phyloP scores from a whole-genome alignment of 2,797 vertebrate species.

The Gobio occitaniae region DNA sequence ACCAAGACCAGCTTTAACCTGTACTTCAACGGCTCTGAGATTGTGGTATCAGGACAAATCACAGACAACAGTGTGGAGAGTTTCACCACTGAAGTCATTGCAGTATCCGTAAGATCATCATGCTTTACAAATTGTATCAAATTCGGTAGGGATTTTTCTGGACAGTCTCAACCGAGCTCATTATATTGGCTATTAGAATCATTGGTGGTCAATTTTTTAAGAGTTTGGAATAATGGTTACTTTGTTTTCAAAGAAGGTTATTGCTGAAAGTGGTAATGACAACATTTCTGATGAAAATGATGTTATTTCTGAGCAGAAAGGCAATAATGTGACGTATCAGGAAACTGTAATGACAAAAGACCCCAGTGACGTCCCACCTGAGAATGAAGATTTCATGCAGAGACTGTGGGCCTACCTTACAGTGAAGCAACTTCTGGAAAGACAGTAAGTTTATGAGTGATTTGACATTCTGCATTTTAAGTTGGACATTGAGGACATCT shows the following conservation, averaged over 20 bases:
- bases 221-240: too few relatives aligned
- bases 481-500: background rate
- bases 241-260: too few relatives aligned
- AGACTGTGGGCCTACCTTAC: slow-evolving; percentile 85
- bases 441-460: slow-evolving; percentile 71
- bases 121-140: too few relatives aligned
- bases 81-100: too few relatives aligned
- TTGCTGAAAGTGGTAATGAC: background rate
- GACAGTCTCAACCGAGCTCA: slow-evolving; percentile 14
- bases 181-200: background rate
- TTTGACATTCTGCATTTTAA: background rate
- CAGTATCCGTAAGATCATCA: too few relatives aligned
- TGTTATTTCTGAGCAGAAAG: slow-evolving; percentile 61
- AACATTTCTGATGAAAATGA: background rate
- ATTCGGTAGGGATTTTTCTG: background rate
- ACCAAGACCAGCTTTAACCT: too few relatives aligned
- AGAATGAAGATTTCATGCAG: slow-evolving; percentile 67
- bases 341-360: slow-evolving; percentile 38
- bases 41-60: too few relatives aligned
- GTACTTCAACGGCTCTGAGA: too few relatives aligned
- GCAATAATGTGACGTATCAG: slow-evolving; percentile 61
- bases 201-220: background rate
- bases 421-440: slow-evolving; percentile 82
- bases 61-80: too few relatives aligned
- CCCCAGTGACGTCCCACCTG: slow-evolving; percentile 44